Evolutionary conservation across 2,888 invertebrate genomes (phyloP), one percentile per base, ranked within the genome.

Genomic region (Phymatocera aterrima): DNA sequence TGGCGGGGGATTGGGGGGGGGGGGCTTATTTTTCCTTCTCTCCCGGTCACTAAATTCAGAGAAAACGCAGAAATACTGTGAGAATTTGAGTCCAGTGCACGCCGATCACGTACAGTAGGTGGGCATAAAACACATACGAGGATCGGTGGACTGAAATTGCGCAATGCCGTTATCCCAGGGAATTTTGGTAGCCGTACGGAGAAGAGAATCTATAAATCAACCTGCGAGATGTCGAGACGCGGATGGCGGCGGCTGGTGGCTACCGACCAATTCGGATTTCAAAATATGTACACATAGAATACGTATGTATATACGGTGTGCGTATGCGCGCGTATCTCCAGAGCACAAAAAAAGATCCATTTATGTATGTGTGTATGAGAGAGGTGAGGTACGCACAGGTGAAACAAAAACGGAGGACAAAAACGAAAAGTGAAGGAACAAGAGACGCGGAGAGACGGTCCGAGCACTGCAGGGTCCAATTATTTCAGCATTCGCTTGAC

Each of bases 401-500:
- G 8, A 15, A 68, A 28, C 18, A 40, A 5, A 51, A 10, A 5
- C 12, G n/a, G 31, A 70, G 46, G 15, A n/a, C n/a, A n/a, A n/a
- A n/a, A n/a, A n/a, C n/a, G 31, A 18, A 12, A 68, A 28, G 18
- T 43, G 15, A 65, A 65, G 40, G 46, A 43, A 43, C 24, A 15
- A 43, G 43, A 68, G 28, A 68, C 43, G 28, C 43, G 28, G 8
- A 1, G 3, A 65, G 65, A 68, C 21, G 43, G 24, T 1, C 28
- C 28, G 31, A 54, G 74, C 21, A n/a, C 31, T 72, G 34, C 51
- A n/a, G 75, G 43, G 40, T 75, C 75, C 75, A 75, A 75, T 75
- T 75, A 75, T 57, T 54, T 18, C 75, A 75, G 75, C 40, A 75
- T 75, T 75, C 75, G 60, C 57, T 75, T 75, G 75, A 75, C 75